Base-by-base conservation (phyloP, 2,797 vertebrate genomes). In the Coregonus sp. region DNA sequence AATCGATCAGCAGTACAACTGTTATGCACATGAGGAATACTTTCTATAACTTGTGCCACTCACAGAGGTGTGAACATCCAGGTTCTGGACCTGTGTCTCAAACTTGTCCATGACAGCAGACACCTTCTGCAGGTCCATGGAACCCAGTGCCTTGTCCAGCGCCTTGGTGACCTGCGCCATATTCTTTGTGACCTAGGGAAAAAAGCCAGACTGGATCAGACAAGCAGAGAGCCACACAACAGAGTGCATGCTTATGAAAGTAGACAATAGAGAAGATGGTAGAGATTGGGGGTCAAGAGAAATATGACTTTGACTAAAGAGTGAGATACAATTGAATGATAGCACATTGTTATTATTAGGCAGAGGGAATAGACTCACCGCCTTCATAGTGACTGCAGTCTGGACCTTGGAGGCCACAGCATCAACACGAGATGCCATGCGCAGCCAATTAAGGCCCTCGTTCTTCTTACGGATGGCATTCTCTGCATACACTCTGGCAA, bases 91-190 rank as follows among this genome's bases (percentile, higher is more conserved):
- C 82, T 99, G 98, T 77, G 91, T 96, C 87, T 99, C 98, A 0
- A 98, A 99, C 82, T 97, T 98, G 80, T 99, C 98, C 97, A 99
- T 99, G 81, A 99, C 96, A 0, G 96, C 95, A 0, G 98, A 98
- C 40, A 99, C 96, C 74, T 98, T 99, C 90, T 99, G 98, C 70
- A 99, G 91, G 75, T 99, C 98, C 98, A 98, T 99, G 80, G 96
- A 95, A 80, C 74, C 92, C 81, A 99, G 92, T 0, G 97, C 98
- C 88, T 97, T 97, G 88, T 99, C 98, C 92, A 99, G 88, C 4
- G 98, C 95, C 82, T 99, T 99, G 67, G 98, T 99, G 83, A 98
- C 98, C 90, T 98, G 97, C 0, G 95, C 93, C 98, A 98, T 99
- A 81, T 94, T 99, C 90, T 99, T 99, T 0, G 96, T 95, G 79